A percentile compares a stretch with the other conserved stretches of the same genome.
Evolutionary conservation across 2,888 invertebrate genomes (phyloP).

Genomic region (Drosophila mimica): DNA sequence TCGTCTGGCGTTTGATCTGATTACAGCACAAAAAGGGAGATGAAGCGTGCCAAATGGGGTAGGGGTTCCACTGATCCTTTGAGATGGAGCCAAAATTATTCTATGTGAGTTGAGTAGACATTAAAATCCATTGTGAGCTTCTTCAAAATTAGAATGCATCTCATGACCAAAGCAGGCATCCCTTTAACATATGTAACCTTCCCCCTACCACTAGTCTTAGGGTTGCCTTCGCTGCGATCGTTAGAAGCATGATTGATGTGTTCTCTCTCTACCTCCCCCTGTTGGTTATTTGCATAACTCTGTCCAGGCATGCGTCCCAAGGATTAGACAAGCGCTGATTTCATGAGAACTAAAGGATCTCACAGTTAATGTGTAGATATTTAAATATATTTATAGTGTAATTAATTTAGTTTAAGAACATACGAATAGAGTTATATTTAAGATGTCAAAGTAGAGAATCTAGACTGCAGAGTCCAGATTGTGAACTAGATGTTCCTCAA

Average conservation of each 20-base stretch:
- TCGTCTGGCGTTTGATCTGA: slow-evolving; percentile 52
- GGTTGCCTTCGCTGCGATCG: slow-evolving; percentile 39
- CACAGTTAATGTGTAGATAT: slow-evolving; percentile 28
- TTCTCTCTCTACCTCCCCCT: background rate
- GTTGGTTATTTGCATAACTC: slow-evolving; percentile 65
- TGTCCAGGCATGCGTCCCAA: background rate
- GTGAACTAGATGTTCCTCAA: slow-evolving; percentile 1
- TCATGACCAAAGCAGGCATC: slow-evolving; percentile 52
- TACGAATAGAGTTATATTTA: background rate
- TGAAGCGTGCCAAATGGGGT: slow-evolving; percentile 10
- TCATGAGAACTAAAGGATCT: slow-evolving; percentile 64
- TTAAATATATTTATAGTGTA: slow-evolving; percentile 18
- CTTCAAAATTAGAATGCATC: slow-evolving; percentile 64
- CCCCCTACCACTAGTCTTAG: slow-evolving; percentile 2
- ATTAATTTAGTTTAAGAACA: slow-evolving; percentile 29
- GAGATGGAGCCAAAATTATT: slow-evolving; percentile 42
- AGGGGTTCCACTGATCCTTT: slow-evolving; percentile 1
- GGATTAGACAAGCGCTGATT: slow-evolving; percentile 54
- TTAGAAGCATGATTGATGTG: slow-evolving; percentile 73
- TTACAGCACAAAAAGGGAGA: slow-evolving; percentile 23
- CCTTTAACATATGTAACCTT: slow-evolving; percentile 23
- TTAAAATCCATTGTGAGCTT: slow-evolving; percentile 32
- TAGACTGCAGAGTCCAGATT: background rate
- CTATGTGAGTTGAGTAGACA: too few relatives aligned
- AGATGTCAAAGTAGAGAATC: slow-evolving; percentile 7